Percentiles rank a stretch among this genome's conserved stretches.
Evolutionary conservation across 2,888 invertebrate genomes (phyloP).

Genomic region (Odontothrips loti): DNA sequence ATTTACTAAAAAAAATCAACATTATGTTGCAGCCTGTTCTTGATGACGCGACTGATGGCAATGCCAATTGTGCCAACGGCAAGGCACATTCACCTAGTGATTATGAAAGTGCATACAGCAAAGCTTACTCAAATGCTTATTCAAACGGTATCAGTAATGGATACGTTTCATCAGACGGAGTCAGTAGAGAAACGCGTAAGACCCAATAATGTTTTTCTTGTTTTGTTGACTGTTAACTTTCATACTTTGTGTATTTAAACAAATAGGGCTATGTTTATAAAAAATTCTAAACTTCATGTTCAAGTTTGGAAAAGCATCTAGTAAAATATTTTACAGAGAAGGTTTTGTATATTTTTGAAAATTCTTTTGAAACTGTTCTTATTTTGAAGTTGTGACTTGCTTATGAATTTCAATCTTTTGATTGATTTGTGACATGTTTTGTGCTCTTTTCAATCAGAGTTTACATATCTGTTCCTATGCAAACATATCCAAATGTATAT

Average conservation of each 20-base stretch:
- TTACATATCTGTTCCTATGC: not conserved
- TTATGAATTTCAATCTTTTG: constrained; percentile 1
- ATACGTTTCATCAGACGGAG: constrained; percentile 35
- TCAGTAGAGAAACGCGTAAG: constrained; percentile 27
- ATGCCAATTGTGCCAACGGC: constrained; percentile 34
- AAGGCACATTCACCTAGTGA: constrained; percentile 35
- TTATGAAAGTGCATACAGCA: constrained; percentile 37
- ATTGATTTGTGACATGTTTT: constrained; percentile 8
- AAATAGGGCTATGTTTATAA: constrained; percentile 14
- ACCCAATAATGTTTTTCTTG: constrained; percentile 29
- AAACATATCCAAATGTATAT: not conserved
- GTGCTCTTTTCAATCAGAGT: constrained; percentile 7
- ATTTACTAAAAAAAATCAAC: too few relatives aligned
- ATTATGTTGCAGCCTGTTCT: constrained; percentile 34
- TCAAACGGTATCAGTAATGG: constrained; percentile 39
- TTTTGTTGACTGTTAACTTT: constrained; percentile 24
- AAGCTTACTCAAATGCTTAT: constrained; percentile 38
- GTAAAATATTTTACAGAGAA: not conserved
- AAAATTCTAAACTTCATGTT: not conserved
- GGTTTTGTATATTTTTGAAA: constrained; percentile 15
- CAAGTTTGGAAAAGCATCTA: constrained; percentile 5
- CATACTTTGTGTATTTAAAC: not conserved
- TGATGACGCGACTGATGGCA: constrained; percentile 34
- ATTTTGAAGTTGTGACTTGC: not conserved
- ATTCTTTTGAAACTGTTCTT: not conserved